phyloP scores from a whole-genome alignment of 2,797 vertebrate species.

The Galago senegalensis region DNA sequence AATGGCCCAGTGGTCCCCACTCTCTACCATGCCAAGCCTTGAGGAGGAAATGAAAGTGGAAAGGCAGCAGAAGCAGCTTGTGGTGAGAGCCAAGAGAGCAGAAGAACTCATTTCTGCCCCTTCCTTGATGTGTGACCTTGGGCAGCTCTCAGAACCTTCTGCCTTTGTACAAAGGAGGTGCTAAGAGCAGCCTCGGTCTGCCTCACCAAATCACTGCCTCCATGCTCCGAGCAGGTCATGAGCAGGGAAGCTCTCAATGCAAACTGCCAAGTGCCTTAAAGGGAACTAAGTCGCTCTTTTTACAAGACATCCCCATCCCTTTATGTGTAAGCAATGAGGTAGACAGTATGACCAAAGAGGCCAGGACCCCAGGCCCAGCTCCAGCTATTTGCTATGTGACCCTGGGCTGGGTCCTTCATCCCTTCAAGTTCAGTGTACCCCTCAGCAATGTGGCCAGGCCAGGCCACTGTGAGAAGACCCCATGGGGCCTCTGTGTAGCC shows the following conservation, averaged over 20 bases:
- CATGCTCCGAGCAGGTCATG: background rate
- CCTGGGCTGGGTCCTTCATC: background rate
- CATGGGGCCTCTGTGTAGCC: background rate
- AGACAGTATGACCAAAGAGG: background rate
- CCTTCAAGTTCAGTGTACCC: background rate
- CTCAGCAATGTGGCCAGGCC: background rate
- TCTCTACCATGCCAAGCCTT: background rate
- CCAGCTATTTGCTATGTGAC: background rate
- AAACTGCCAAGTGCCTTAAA: conserved; percentile 17
- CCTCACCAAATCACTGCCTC: background rate
- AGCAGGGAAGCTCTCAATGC: background rate
- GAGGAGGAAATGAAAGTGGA: background rate
- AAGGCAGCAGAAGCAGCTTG: background rate
- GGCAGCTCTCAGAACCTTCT: background rate
- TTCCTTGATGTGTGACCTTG: background rate
- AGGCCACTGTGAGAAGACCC: background rate
- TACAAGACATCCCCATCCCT: background rate
- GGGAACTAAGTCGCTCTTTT: background rate
- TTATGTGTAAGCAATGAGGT: background rate
- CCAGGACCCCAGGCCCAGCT: background rate
- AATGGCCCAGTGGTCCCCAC: background rate
- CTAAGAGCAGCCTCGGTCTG: background rate
- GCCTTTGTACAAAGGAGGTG: background rate
- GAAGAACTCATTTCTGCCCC: background rate
- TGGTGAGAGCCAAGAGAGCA: background rate